These are phyloP conservation scores for Acleris holmiana DNA, from an alignment of 2,888 invertebrate species.

Conservation along the genomic window DNA sequence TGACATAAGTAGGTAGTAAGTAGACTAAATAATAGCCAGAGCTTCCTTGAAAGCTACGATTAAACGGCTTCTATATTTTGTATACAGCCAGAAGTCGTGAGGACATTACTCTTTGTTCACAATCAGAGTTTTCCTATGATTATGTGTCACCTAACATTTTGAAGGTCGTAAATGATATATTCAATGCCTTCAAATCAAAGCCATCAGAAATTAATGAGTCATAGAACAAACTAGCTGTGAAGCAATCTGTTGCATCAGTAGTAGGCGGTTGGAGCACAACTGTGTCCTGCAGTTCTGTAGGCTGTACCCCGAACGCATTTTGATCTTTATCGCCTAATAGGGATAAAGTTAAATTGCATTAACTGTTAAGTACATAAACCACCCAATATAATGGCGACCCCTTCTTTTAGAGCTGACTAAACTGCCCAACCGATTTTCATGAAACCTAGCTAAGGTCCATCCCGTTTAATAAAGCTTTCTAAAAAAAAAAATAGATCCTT, in stretches of 20 bases:
- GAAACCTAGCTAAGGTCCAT: no score
- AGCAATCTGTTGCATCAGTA: slow-evolving; percentile 14
- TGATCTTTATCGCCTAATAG: background rate
- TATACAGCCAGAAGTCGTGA: background rate
- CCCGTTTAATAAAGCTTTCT: no score
- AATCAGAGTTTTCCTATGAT: background rate
- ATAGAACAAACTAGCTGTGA: slow-evolving; percentile 24
- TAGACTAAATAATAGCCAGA: no score
- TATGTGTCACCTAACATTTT: slow-evolving; percentile 26
- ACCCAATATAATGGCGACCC: no score
- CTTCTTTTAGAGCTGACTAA: no score
- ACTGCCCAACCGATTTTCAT: no score
- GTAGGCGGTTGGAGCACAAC: slow-evolving; percentile 24
- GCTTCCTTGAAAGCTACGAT: no score
- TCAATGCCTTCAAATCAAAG: slow-evolving; percentile 20
- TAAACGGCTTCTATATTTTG: no score
- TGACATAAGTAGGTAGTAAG: no score
- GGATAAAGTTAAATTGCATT: no score
- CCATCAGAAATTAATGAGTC: slow-evolving; percentile 30
- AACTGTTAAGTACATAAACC: no score
- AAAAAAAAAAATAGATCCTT: no score
- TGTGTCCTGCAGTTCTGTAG: slow-evolving; percentile 19
- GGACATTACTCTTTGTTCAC: background rate
- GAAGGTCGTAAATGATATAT: slow-evolving; percentile 29
- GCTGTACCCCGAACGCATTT: background rate